Percentiles rank a stretch among this genome's conserved stretches.
These are phyloP conservation scores for Archocentrus centrarchus DNA, from an alignment of 2,113 vertebrate genomes.

Conservation along the genomic window DNA sequence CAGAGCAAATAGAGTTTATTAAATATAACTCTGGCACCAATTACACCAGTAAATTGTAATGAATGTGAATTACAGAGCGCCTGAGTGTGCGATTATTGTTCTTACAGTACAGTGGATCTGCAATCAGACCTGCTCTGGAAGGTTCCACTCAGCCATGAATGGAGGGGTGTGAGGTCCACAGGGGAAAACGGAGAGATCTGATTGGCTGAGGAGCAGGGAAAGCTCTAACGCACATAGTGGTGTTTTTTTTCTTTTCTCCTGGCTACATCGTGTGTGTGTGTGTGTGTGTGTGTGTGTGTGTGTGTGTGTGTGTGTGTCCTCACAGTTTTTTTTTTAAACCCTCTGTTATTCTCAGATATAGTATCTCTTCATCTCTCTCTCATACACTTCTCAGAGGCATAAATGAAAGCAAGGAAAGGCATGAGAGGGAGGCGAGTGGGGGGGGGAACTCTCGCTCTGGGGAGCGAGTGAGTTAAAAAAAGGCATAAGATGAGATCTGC, in stretches of 20 bases:
- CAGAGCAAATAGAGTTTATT: conserved; percentile 37
- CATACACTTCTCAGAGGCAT: conserved; percentile 16
- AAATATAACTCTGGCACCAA: conserved; percentile 32
- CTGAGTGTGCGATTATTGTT: conserved; percentile 42
- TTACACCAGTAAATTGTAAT: conserved; percentile 41
- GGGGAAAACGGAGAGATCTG: conserved; percentile 6
- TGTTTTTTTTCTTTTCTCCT: neutral
- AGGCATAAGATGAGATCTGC: conserved; percentile 47
- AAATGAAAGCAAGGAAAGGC: conserved; percentile 19
- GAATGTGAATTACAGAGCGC: conserved; percentile 23
- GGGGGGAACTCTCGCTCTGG: conserved; percentile 20
- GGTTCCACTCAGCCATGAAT: conserved; percentile 45
- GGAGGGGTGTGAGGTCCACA: conserved; percentile 43
- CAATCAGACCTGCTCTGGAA: conserved; percentile 54
- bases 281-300: conserved; percentile 1
- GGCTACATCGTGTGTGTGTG: neutral
- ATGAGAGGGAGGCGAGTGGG: neutral
- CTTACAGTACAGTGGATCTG: conserved; percentile 24
- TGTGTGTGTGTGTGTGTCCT: conserved; percentile 8
- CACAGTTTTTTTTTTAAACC: neutral
- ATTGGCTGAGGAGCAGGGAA: conserved; percentile 47
- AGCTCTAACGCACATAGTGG: neutral
- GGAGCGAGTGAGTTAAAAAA: conserved; percentile 20
- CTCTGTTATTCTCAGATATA: conserved; percentile 12
- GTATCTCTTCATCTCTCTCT: conserved; percentile 49